phyloP scores from a whole-genome alignment of 2,797 vertebrate genomes.

The Manis javanica region DNA sequence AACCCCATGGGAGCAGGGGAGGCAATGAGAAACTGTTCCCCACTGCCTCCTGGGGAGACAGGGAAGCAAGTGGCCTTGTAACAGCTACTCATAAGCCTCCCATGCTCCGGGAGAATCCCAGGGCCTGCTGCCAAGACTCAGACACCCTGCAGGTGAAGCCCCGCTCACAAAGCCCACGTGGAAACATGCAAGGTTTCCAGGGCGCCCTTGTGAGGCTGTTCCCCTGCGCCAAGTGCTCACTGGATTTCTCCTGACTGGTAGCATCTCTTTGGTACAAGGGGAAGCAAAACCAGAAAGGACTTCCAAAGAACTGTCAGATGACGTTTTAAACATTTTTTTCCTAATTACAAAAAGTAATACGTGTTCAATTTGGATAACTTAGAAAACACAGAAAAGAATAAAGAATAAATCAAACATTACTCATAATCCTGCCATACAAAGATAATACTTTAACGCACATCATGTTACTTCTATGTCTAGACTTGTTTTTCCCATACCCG shows the following conservation, averaged over 20 bases:
- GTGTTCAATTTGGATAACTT: background rate
- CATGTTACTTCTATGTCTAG: background rate
- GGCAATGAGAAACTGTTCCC: background rate
- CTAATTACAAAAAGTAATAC: background rate
- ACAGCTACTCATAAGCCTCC: background rate
- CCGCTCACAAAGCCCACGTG: rapidly evolving
- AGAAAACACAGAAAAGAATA: background rate
- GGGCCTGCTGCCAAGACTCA: background rate
- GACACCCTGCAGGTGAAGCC: rapidly evolving
- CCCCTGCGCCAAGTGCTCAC: rapidly evolving
- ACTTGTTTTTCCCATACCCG: background rate
- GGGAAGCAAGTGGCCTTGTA: background rate
- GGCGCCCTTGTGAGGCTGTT: rapidly evolving
- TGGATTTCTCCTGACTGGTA: background rate
- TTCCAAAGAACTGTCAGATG: background rate
- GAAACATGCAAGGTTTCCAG: rapidly evolving
- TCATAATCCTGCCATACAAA: background rate
- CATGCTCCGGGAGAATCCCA: rapidly evolving
- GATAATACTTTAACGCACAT: background rate
- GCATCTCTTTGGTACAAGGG: background rate
- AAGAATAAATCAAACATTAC: background rate
- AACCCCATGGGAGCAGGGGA: background rate
- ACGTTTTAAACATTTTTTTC: background rate
- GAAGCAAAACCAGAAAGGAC: background rate
- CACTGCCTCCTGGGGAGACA: rapidly evolving